Evolutionary conservation across 2,113 vertebrate genomes (phyloP).

Genomic region (Dipodomys stephensi): DNA sequence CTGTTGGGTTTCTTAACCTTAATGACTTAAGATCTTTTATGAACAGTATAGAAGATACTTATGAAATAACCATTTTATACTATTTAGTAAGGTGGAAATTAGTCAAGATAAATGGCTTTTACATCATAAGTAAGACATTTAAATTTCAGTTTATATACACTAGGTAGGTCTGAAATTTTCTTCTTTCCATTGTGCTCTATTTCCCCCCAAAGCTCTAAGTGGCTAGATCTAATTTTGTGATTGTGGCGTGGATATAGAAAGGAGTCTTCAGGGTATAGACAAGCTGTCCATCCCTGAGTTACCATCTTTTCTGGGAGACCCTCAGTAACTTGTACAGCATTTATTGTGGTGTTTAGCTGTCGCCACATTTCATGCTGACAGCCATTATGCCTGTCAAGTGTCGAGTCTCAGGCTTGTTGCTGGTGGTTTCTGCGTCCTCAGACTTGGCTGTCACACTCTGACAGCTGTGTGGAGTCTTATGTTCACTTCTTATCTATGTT

Average conservation of each 20-base stretch:
- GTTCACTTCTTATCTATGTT: neutral
- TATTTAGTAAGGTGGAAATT: neutral
- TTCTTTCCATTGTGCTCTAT: neutral
- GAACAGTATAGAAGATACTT: neutral
- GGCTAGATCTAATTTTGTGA: neutral
- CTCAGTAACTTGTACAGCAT: neutral
- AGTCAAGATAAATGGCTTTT: neutral
- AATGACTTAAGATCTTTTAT: neutral
- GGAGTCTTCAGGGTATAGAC: neutral
- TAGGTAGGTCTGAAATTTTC: neutral
- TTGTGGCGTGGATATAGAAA: neutral
- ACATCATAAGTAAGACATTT: neutral
- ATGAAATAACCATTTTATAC: neutral
- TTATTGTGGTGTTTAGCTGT: neutral
- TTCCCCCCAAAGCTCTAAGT: neutral
- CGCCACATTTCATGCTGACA: neutral
- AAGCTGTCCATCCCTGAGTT: neutral
- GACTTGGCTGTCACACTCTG: neutral
- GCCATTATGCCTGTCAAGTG: accelerated
- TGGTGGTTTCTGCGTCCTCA: neutral
- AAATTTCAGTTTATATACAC: neutral
- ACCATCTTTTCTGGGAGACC: accelerated
- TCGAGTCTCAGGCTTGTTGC: neutral
- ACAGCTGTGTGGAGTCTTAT: neutral
- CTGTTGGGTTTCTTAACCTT: neutral